Base-by-base conservation (phyloP, 1,140 invertebrate genomes). In the Cydia strobilella region DNA sequence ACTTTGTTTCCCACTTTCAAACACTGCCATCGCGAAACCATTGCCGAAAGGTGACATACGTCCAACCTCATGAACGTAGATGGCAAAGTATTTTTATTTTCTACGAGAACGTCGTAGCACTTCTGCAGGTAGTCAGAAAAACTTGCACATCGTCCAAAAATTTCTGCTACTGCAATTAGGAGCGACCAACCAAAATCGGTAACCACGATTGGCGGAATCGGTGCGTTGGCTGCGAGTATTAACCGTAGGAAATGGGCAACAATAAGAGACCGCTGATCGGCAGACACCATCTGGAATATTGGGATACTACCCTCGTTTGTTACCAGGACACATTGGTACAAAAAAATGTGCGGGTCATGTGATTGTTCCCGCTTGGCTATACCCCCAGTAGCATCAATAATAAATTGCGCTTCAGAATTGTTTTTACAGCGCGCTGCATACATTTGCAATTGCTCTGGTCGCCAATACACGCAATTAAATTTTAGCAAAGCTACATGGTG, bases 101-200 rank as follows among this genome's bases (percentile, higher is more conserved):
- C 54, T 62, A 25, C 12, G 7, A 20, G 18, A 5, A 62, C 54
- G 20, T 62, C 54, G 20, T 62, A 62, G 12, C 23, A 62, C 6
- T 25, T 62, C 13, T 62, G 54, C 4, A 62, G 18, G 10, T 62
- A 62, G 2, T 62, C 54, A 7, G 18, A 23, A 62, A 62, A 62
- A 25, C 54, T 62, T 10, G 54, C 54, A n/a, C 54, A 62, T 25
- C 18, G 18, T 23, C 54, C 54, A 25, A 62, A 62, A 20, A 62
- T 62, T 25, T 62, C 54, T 25, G 54, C 54, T 23, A 23, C 54
- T 23, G 54, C 54, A 23, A 62, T 62, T 25, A 25, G 12, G 6
- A 23, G 23, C 12, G 54, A 20, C 54, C 54, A 62, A 23, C 54
- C 54, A 23, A 62, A 62, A 62, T 62, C 54, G 20, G 54, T 62